phyloP scores from a whole-genome alignment of 2,797 vertebrate genomes.

The Pangasius macronema region DNA sequence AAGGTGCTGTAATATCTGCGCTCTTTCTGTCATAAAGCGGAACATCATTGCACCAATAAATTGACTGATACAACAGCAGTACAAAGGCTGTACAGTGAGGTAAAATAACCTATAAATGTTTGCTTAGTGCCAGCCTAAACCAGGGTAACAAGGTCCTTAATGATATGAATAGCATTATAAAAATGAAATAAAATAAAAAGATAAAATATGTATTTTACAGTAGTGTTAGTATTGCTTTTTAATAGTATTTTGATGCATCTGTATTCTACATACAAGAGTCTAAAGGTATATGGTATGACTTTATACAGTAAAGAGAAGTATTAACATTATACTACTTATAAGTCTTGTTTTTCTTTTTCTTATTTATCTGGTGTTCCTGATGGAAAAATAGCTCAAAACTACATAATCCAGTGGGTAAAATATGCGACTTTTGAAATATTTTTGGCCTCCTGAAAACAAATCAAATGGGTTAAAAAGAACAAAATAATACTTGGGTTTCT shows the following conservation, averaged over 20 bases:
- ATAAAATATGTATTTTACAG: neutral
- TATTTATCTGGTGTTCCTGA: neutral
- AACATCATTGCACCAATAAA: constrained; percentile 49
- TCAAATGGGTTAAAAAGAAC: neutral
- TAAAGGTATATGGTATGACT: neutral
- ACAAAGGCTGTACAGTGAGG: constrained; percentile 42
- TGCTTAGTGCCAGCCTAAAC: constrained; percentile 33
- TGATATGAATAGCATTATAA: constrained; percentile 12
- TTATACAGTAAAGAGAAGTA: neutral
- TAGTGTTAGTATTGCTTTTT: neutral
- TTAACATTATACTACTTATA: neutral
- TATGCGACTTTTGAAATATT: neutral
- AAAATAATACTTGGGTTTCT: neutral
- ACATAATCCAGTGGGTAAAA: neutral
- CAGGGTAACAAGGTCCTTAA: constrained; percentile 28
- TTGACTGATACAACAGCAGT: constrained; percentile 17
- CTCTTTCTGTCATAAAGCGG: constrained; percentile 34
- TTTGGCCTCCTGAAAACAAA: neutral
- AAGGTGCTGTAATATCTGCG: neutral
- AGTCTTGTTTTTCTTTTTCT: neutral
- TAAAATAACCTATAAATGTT: constrained; percentile 33
- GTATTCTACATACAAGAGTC: neutral
- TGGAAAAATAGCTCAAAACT: neutral
- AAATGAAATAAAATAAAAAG: neutral
- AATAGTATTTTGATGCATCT: neutral